A percentile compares a stretch with the other conserved stretches of the same genome.
Evolutionary conservation across 1,140 invertebrate genomes (phyloP).

Genomic region (Battus philenor): DNA sequence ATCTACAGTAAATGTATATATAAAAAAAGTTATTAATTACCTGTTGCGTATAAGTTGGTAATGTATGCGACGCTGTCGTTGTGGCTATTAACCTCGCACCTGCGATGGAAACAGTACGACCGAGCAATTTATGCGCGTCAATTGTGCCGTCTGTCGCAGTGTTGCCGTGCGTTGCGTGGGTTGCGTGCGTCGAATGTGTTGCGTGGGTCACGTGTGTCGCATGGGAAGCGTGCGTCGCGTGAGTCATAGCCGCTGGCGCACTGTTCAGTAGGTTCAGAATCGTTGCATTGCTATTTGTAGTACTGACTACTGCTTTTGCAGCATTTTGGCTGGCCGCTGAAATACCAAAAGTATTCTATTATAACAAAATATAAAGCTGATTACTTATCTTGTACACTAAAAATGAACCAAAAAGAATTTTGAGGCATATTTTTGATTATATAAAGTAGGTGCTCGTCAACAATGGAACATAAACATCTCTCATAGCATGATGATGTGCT

Average conservation of each 20-base stretch:
- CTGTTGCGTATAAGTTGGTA: constrained; percentile 59
- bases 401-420: no score
- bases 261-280: constrained; percentile 85
- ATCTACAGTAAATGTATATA: no score
- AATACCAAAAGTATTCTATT: no score
- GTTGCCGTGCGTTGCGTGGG: constrained; percentile 45
- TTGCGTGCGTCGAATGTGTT: constrained; percentile 55
- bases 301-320: constrained; percentile 75
- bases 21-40: constrained; percentile 18
- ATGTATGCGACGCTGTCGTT: constrained; percentile 43
- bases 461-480: no score
- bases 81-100: constrained; percentile 48
- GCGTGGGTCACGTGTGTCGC: constrained; percentile 41
- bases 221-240: constrained; percentile 56
- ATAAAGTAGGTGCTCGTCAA: no score
- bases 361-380: no score
- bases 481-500: no score
- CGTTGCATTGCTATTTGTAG: constrained; percentile 78
- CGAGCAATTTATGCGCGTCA: constrained; percentile 50
- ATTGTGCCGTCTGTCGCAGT: constrained; percentile 46
- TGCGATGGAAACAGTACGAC: constrained; percentile 48
- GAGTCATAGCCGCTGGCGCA: constrained; percentile 81
- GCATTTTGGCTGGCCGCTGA: constrained; percentile 69
- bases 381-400: no score
- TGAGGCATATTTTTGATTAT: no score